Percentiles rank a stretch among this genome's conserved stretches.
These are phyloP conservation scores for Neoarius graeffei DNA, from an alignment of 2,113 vertebrate species.

Conservation along the genomic window DNA sequence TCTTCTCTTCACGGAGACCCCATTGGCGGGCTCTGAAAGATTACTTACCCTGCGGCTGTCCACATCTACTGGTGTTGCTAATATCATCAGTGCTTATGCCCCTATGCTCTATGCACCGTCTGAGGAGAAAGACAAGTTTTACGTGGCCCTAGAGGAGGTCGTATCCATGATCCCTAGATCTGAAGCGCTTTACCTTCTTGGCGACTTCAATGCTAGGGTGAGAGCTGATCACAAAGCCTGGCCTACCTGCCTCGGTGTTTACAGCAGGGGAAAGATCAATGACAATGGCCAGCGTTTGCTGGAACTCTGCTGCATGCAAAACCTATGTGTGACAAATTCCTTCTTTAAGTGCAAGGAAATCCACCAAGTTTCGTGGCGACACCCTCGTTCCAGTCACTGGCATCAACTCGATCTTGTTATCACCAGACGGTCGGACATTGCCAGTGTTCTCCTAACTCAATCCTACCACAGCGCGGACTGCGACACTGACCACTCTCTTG, in stretches of 20 bases:
- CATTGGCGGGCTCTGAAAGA: too few relatives aligned
- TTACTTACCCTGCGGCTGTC: too few relatives aligned
- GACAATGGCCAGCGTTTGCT: background rate
- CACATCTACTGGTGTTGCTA: too few relatives aligned
- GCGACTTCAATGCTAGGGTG: background rate
- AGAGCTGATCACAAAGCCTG: background rate
- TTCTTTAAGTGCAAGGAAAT: slow-evolving; percentile 18
- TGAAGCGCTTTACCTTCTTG: background rate
- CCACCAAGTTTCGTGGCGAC: background rate
- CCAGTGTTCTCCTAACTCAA: background rate
- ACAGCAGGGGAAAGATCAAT: background rate
- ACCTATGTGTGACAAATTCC: background rate
- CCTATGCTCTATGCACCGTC: background rate
- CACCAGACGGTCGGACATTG: background rate
- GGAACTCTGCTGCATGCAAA: background rate
- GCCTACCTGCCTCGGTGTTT: background rate
- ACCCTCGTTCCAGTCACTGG: slow-evolving; percentile 1
- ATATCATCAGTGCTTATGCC: background rate
- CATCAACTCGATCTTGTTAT: slow-evolving; percentile 3
- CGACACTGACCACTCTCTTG: background rate
- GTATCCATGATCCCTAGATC: background rate
- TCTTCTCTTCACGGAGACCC: too few relatives aligned
- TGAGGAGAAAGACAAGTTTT: slow-evolving; percentile 6
- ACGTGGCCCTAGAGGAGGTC: background rate
- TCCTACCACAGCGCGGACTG: background rate